Evolutionary conservation across 2,113 vertebrate species (phyloP).

Genomic region (Pseudopodoces humilis): DNA sequence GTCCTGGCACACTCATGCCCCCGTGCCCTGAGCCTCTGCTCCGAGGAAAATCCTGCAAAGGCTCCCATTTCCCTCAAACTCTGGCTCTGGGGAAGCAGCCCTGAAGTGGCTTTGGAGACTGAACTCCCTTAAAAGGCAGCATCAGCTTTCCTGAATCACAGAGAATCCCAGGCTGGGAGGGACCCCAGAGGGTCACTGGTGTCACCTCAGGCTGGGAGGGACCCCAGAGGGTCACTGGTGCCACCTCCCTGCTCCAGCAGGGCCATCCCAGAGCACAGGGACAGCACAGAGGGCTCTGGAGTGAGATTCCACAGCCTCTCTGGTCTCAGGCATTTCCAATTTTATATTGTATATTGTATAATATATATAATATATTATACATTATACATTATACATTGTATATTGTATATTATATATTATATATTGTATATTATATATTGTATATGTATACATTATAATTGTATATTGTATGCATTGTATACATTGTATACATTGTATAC

Average conservation of each 20-base stretch:
- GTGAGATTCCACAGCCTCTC: too few species aligned
- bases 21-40: background rate
- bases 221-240: background rate
- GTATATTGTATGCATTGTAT: too few species aligned
- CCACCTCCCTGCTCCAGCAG: background rate
- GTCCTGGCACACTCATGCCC: background rate
- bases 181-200: too few species aligned
- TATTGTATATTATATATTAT: too few species aligned
- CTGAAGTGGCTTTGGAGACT: background rate
- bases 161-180: background rate
- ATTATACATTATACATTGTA: too few species aligned
- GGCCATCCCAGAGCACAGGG: background rate
- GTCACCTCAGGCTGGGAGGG: too few species aligned
- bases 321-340: background rate
- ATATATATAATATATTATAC: too few species aligned
- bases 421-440: too few species aligned
- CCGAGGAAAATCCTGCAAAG: rapidly evolving
- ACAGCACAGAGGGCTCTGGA: background rate
- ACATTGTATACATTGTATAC: too few species aligned
- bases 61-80: background rate
- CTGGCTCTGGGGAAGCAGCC: background rate
- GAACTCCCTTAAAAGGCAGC: background rate
- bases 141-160: background rate
- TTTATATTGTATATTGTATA: too few species aligned
- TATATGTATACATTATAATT: too few species aligned